Conservation (phyloP, 2,888 invertebrate species). For the Bimastos eiseni region DNA sequence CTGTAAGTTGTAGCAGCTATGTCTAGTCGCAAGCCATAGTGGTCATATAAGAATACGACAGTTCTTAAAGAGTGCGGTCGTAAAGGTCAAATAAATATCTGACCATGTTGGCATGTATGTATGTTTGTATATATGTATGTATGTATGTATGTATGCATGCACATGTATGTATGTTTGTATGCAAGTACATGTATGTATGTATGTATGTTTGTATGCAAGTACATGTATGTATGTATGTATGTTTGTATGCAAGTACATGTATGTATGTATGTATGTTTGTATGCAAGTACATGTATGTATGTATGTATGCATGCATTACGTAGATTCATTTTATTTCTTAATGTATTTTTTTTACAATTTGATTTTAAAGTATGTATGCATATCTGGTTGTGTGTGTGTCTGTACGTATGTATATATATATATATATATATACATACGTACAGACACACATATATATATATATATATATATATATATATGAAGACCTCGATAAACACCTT, state of each 20-base stretch:
- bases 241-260: not conserved
- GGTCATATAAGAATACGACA: not conserved
- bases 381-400: not conserved
- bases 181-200: not conserved
- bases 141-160: not conserved
- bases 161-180: not conserved
- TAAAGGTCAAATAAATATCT: too few species aligned
- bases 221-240: slow-evolving; percentile 22
- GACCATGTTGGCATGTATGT: not conserved
- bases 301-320: slow-evolving; percentile 1
- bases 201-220: too few species aligned
- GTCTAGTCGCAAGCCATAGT: not conserved
- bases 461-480: slow-evolving; percentile 8
- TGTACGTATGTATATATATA: slow-evolving; percentile 19
- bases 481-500: too few species aligned
- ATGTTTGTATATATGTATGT: not conserved
- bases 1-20: not conserved
- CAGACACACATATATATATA: not conserved
- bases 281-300: not conserved
- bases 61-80: not conserved
- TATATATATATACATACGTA: not conserved
- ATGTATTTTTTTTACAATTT: too few species aligned
- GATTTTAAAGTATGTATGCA: not conserved
- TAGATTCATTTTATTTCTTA: too few species aligned
- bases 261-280: not conserved